Conservation (phyloP, 2,113 vertebrate species). For the Balaenoptera acutorostrata region DNA sequence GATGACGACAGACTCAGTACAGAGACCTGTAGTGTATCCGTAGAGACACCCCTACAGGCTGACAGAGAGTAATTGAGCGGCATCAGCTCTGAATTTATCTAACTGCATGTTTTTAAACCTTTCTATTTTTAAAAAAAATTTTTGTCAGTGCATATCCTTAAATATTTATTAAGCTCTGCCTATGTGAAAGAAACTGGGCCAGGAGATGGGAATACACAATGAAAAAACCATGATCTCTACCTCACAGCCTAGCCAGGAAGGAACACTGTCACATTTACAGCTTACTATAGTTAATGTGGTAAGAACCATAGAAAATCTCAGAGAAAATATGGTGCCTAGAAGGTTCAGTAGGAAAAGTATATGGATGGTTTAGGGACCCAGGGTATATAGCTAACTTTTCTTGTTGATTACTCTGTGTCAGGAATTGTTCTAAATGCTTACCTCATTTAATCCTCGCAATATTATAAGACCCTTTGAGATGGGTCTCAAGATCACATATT, state of each 20-base stretch:
- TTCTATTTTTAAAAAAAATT: not conserved
- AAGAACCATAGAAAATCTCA: not conserved
- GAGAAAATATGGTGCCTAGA: not conserved
- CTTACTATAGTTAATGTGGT: not conserved
- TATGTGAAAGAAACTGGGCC: not conserved
- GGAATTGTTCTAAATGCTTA: not conserved
- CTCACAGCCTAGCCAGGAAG: not conserved
- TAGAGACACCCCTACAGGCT: not conserved
- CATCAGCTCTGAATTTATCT: not conserved
- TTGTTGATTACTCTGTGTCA: not conserved
- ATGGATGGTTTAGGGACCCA: too few relatives aligned
- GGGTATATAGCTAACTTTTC: not conserved
- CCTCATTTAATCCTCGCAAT: not conserved
- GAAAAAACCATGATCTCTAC: not conserved
- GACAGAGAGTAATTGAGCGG: not conserved
- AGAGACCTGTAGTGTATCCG: not conserved
- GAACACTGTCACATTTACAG: not conserved
- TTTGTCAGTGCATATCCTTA: not conserved
- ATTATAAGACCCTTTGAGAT: not conserved
- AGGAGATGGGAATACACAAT: not conserved
- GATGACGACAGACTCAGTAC: not conserved
- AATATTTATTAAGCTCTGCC: not conserved
- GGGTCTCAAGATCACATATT: not conserved
- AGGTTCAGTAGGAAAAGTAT: not conserved
- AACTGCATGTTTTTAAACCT: not conserved